Percentiles rank a stretch among this genome's conserved stretches.
Conservation (phyloP, 2,888 invertebrate species). For the Drosophila recens region DNA sequence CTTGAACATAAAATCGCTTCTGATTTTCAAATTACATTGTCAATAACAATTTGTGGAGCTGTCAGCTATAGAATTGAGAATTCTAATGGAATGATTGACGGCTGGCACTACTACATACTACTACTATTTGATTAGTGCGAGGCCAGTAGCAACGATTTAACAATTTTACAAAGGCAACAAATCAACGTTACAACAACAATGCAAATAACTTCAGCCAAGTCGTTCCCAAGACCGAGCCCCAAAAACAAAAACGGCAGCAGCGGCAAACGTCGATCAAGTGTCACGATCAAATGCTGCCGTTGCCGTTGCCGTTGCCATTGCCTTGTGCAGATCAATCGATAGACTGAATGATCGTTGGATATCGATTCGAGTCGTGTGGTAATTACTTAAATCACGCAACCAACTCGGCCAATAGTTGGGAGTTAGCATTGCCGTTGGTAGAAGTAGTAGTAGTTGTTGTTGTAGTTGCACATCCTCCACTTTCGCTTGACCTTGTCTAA, state of each 20-base stretch:
- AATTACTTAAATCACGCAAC: slow-evolving; percentile 74
- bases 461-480: slow-evolving; percentile 36
- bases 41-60: slow-evolving; percentile 77
- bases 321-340: slow-evolving; percentile 75
- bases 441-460: slow-evolving; percentile 1
- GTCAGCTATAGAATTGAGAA: slow-evolving; percentile 73
- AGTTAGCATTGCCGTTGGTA: slow-evolving; percentile 5
- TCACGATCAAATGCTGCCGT: slow-evolving; percentile 75
- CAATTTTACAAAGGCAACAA: slow-evolving; percentile 26
- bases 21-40: slow-evolving; percentile 80
- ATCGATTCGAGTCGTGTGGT: slow-evolving; percentile 45
- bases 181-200: slow-evolving; percentile 34
- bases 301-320: too few relatives aligned
- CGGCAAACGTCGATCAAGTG: slow-evolving; percentile 83
- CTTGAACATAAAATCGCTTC: slow-evolving; percentile 77
- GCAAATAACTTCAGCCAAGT: slow-evolving; percentile 25
- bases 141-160: slow-evolving; percentile 59
- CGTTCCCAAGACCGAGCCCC: slow-evolving; percentile 8
- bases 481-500: slow-evolving; percentile 70
- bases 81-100: slow-evolving; percentile 72
- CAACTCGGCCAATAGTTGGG: slow-evolving; percentile 21
- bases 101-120: slow-evolving; percentile 24
- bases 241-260: slow-evolving; percentile 74
- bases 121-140: slow-evolving; percentile 73
- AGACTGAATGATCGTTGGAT: slow-evolving; percentile 46